Conservation (phyloP, 2,113 vertebrate genomes). For the Ammodytes marinus region DNA sequence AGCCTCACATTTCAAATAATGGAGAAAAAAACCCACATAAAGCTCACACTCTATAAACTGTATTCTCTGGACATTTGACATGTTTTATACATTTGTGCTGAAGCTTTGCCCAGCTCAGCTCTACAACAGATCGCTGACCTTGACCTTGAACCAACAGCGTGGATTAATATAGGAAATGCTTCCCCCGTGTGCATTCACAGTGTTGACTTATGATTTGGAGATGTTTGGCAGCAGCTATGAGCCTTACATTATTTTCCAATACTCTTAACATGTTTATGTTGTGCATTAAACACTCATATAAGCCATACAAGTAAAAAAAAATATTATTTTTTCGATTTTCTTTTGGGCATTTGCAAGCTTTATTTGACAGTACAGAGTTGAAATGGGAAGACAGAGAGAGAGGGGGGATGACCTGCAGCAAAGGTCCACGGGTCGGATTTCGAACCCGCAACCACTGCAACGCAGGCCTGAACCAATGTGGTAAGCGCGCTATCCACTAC, state of each 20-base stretch:
- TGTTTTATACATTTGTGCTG: slow-evolving; percentile 39
- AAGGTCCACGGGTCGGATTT: too few relatives aligned
- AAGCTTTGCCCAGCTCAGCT: slow-evolving; percentile 23
- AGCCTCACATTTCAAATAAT: background rate
- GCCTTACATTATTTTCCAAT: background rate
- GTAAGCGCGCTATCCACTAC: too few relatives aligned
- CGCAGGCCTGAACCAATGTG: too few relatives aligned
- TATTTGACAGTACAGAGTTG: too few relatives aligned
- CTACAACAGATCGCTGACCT: slow-evolving; percentile 49
- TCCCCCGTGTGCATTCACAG: slow-evolving; percentile 6
- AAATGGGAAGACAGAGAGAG: too few relatives aligned
- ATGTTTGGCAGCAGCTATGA: slow-evolving; percentile 20
- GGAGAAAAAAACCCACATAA: background rate
- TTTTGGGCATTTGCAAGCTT: too few relatives aligned
- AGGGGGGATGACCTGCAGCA: too few relatives aligned
- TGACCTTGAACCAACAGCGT: slow-evolving; percentile 38
- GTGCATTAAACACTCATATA: background rate
- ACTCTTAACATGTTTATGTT: background rate
- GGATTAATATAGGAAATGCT: slow-evolving; percentile 47
- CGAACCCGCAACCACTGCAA: too few relatives aligned
- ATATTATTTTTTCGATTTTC: too few relatives aligned
- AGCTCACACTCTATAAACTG: background rate
- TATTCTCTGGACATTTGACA: background rate
- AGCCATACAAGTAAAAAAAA: background rate
- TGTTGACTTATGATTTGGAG: slow-evolving; percentile 41